These are phyloP conservation scores for Danaus chrysippus DNA, from an alignment of 2,888 invertebrate genomes.

Conservation along the genomic window DNA sequence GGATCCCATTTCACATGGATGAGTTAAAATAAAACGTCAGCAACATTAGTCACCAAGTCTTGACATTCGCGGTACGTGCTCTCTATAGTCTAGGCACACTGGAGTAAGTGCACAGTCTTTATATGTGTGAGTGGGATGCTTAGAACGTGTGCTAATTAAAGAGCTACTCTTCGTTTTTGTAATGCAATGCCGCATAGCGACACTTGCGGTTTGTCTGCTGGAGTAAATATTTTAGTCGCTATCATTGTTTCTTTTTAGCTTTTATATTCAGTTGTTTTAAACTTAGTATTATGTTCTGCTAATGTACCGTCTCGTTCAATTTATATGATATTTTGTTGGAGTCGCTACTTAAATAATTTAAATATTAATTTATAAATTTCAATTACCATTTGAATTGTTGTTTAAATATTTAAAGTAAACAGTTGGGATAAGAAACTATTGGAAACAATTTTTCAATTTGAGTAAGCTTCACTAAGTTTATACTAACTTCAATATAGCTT, in stretches of 20 bases:
- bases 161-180: constrained; percentile 57
- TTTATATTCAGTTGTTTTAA: constrained; percentile 10
- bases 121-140: constrained; percentile 30
- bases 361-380: no score
- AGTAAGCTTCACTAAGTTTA: constrained; percentile 19
- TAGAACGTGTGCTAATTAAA: constrained; percentile 51
- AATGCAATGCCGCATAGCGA: constrained; percentile 46
- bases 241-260: constrained; percentile 18
- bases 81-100: constrained; percentile 15
- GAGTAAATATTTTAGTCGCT: constrained; percentile 23
- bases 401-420: no score
- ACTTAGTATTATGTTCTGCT: constrained; percentile 7
- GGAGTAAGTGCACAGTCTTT: constrained; percentile 34
- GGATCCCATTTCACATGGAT: constrained; percentile 15
- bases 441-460: not conserved
- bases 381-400: no score
- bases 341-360: not conserved
- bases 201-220: constrained; percentile 40
- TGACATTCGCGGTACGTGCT: constrained; percentile 25
- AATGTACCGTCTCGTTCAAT: not conserved
- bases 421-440: not conserved
- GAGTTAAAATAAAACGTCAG: constrained; percentile 23
- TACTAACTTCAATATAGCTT: constrained; percentile 34
- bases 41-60: constrained; percentile 20
- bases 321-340: not conserved